Percentiles rank a stretch among this genome's conserved stretches.
phyloP scores from a whole-genome alignment of 1,140 invertebrate genomes.

The Drosophila malerkotliana region DNA sequence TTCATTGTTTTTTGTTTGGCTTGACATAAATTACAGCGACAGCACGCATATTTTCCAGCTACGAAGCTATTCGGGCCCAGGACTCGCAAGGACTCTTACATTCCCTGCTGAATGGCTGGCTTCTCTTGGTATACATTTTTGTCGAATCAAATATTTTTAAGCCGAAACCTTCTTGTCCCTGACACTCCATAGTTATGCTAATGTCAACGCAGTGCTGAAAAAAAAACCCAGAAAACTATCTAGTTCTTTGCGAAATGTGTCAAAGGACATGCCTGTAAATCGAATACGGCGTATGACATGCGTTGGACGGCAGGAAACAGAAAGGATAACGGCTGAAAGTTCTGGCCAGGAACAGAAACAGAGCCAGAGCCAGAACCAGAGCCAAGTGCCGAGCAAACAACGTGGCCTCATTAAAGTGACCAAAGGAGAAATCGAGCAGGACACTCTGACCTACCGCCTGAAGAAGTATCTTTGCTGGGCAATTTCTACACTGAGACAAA shows the following conservation, averaged over 20 bases:
- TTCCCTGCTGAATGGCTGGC: slow-evolving; percentile 1
- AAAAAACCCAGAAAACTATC: background rate
- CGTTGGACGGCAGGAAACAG: slow-evolving; percentile 23
- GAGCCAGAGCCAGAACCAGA: slow-evolving; percentile 2
- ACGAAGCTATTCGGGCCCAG: slow-evolving; percentile 24
- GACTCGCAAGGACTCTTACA: slow-evolving; percentile 16
- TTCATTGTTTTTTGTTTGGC: slow-evolving; percentile 64
- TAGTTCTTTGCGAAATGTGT: slow-evolving; percentile 32
- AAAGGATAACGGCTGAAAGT: slow-evolving; percentile 26
- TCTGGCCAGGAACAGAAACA: background rate
- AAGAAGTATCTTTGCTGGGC: background rate
- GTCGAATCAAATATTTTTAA: slow-evolving; percentile 30
- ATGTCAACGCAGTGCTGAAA: slow-evolving; percentile 14
- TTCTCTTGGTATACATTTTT: slow-evolving; percentile 30
- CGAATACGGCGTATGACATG: slow-evolving; percentile 15
- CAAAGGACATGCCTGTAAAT: slow-evolving; percentile 10
- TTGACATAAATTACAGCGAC: slow-evolving; percentile 72
- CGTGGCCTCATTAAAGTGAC: slow-evolving; percentile 22
- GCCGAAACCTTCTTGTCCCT: slow-evolving; percentile 18
- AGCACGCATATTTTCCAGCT: slow-evolving; percentile 62
- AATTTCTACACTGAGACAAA: slow-evolving; percentile 1
- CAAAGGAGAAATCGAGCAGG: slow-evolving; percentile 1
- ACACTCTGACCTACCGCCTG: slow-evolving; percentile 2
- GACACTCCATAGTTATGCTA: slow-evolving; percentile 57
- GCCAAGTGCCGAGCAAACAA: slow-evolving; percentile 39